Percentiles rank a stretch among this genome's conserved stretches.
phyloP scores from a whole-genome alignment of 2,888 invertebrate species.

The Cryptocheilus praepositus region DNA sequence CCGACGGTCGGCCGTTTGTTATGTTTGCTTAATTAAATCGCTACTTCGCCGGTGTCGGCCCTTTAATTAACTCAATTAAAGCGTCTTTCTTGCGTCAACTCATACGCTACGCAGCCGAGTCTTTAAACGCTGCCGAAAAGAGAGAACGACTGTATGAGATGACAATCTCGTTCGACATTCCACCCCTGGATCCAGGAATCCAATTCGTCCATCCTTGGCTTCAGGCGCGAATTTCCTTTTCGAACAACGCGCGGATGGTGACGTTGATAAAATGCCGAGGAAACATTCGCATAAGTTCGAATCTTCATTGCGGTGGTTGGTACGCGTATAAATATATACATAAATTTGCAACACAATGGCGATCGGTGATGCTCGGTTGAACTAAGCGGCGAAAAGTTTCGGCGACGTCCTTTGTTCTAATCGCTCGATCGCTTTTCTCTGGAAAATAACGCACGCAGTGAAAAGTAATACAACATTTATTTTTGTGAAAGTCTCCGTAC shows the following conservation, averaged over 20 bases:
- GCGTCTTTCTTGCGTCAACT: conserved; percentile 5
- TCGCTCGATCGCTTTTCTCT: conserved; percentile 20
- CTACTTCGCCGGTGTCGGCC: conserved; percentile 22
- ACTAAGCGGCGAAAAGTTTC: too few species aligned
- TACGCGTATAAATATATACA: conserved; percentile 37
- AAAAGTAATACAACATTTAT: neutral
- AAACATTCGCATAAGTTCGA: conserved; percentile 20
- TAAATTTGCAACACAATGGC: too few species aligned
- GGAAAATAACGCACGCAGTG: neutral
- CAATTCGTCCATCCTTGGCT: conserved; percentile 20
- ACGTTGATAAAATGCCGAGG: conserved; percentile 36
- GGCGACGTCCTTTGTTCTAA: conserved; percentile 13
- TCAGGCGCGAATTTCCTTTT: conserved; percentile 9
- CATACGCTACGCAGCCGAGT: too few species aligned
- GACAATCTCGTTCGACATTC: conserved; percentile 18
- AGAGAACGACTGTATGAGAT: neutral
- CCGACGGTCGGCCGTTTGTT: conserved; percentile 14
- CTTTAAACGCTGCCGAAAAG: too few species aligned
- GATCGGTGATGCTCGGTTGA: too few species aligned
- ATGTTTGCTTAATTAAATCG: conserved; percentile 34
- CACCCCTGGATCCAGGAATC: conserved; percentile 10
- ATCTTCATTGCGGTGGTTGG: conserved; percentile 30
- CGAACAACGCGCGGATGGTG: conserved; percentile 1
- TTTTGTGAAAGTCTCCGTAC: conserved; percentile 28
- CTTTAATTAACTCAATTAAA: conserved; percentile 54